phyloP scores from a whole-genome alignment of 2,113 vertebrate genomes.

The Oryzias curvinotus region DNA sequence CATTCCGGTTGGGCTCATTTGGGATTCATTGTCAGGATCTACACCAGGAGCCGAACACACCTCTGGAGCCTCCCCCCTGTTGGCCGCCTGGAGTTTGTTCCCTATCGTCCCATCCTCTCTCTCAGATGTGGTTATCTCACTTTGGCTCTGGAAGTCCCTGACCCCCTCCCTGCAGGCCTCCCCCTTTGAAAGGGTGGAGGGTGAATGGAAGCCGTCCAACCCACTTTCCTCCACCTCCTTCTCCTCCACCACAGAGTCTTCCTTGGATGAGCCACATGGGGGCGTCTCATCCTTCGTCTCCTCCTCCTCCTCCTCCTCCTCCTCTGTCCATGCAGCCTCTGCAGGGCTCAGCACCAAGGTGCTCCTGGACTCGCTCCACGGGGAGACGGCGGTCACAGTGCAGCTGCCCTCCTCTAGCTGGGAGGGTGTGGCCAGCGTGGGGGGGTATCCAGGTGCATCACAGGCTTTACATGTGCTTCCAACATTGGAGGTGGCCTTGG shows the following conservation, averaged over 20 bases:
- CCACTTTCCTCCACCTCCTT: slow-evolving; percentile 95
- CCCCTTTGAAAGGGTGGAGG: slow-evolving; percentile 72
- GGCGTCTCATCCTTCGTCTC: slow-evolving; percentile 43
- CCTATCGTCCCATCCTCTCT: slow-evolving; percentile 22
- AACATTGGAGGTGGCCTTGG: slow-evolving; percentile 71
- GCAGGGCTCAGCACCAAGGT: slow-evolving; percentile 68
- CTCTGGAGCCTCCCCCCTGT: slow-evolving; percentile 50
- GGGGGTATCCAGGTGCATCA: slow-evolving; percentile 43
- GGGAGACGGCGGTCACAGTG: slow-evolving; percentile 75
- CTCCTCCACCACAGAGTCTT: slow-evolving; percentile 97
- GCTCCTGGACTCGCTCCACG: slow-evolving; percentile 70
- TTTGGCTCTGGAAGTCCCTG: slow-evolving; percentile 63
- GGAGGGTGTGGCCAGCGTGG: slow-evolving; percentile 66
- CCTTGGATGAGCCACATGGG: slow-evolving; percentile 83
- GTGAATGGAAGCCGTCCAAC: slow-evolving; percentile 78
- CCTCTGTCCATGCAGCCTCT: slow-evolving; percentile 56
- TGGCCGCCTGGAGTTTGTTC: slow-evolving; percentile 61
- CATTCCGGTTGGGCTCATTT: slow-evolving; percentile 80
- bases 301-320: slow-evolving; percentile 40
- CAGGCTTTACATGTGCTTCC: slow-evolving; percentile 46
- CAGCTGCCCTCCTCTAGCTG: slow-evolving; percentile 80
- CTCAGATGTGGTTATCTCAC: background rate
- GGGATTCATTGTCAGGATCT: slow-evolving; percentile 85
- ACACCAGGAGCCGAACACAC: slow-evolving; percentile 74
- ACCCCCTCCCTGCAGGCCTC: slow-evolving; percentile 78